Percentiles rank a stretch among this genome's conserved stretches.
These are phyloP conservation scores for Neofelis nebulosa DNA, from an alignment of 2,113 vertebrate genomes.

Conservation along the genomic window DNA sequence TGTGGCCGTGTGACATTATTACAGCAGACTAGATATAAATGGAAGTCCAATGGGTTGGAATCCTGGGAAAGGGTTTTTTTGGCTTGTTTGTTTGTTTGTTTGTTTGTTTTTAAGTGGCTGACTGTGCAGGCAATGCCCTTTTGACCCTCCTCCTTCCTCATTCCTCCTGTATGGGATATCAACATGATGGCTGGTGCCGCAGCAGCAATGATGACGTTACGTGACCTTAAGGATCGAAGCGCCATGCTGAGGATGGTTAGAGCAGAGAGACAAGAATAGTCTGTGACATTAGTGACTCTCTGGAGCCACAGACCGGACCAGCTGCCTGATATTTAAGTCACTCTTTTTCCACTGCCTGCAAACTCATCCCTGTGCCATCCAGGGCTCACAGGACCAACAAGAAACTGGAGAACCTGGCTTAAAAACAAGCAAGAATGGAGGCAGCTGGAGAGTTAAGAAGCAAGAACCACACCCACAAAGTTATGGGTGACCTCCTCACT, in stretches of 20 bases:
- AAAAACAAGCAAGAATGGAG: not conserved
- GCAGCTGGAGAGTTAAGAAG: not conserved
- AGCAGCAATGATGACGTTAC: not conserved
- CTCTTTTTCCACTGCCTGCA: not conserved
- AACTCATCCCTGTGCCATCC: not conserved
- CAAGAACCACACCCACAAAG: not conserved
- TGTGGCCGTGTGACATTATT: not conserved
- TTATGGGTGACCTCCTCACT: fast-evolving
- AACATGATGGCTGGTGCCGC: not conserved
- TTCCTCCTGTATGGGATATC: not conserved
- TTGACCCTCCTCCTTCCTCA: not conserved
- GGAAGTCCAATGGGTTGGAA: not conserved
- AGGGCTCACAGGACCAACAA: too few species aligned
- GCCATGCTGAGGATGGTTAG: not conserved
- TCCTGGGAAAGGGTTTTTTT: not conserved
- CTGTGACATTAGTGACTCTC: not conserved
- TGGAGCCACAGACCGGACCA: not conserved
- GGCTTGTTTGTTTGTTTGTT: too few species aligned
- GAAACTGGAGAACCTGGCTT: not conserved
- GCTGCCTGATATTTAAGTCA: not conserved
- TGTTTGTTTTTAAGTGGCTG: not conserved
- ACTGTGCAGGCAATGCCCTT: not conserved
- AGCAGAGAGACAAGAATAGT: not conserved
- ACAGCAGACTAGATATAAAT: not conserved
- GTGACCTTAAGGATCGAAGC: not conserved